Base-by-base conservation (phyloP, 2,113 vertebrate species). In the Furnarius figulus region DNA sequence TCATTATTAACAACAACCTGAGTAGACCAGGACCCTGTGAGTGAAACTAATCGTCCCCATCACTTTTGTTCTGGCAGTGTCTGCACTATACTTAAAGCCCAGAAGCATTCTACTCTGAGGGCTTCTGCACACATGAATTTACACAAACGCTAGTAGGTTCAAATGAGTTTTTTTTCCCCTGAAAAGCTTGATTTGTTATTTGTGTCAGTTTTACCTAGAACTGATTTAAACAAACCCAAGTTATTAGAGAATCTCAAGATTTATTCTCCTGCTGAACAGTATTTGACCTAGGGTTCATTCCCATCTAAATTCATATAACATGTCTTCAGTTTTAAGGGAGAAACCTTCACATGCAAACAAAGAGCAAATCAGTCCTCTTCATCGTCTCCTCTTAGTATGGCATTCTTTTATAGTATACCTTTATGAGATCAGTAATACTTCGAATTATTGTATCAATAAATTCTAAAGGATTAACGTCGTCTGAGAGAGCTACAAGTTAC, bases 11-110 rank as follows among this genome's bases (percentile, higher is more conserved):
- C 6, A 20, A 84, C 0, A 23, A 61, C 17, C 15, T 42, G 40
- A 27, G 40, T 0, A 75, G 27, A 71, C 6, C 33, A 56, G 68
- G 33, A 37, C 4, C 0, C 0, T 7, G 20, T 5, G 5, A 87
- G 39, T 10, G 17, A 28, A 90, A 84, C 6, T 19, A 10, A 68
- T 10, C 30, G 50, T 4, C 14, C 23, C 18, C 1, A 1, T 5
- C 44, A 40, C 39, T 50, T 66, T 6, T 52, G 31, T 39, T 74
- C 55, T 10, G 5, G 17, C 37, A 70, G 23, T 10, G 11, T 50
- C 61, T 53, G 58, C 52, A 40, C 17, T 14, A 9, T 1, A 58
- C 17, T 71, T 25, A 53, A 1, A 93, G 30, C 11, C 73, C 21
- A 21, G 5, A 87, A 31, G 17, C 35, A 24, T 5, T 87, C 80